Base-by-base conservation (phyloP, 2,797 vertebrate genomes). In the Catamblyrhynchus diadema region DNA sequence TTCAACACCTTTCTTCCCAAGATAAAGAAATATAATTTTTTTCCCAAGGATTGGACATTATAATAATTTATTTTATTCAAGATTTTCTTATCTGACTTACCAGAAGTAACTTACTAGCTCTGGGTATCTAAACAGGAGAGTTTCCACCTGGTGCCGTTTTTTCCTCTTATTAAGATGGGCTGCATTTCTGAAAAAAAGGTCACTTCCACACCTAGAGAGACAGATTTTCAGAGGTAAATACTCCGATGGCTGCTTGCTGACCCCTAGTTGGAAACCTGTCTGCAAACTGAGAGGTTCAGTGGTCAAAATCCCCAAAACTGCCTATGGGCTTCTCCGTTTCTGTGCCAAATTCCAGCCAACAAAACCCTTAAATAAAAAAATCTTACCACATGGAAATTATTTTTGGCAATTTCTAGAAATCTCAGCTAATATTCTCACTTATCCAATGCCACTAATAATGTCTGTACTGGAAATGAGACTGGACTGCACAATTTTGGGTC, bases 311-410 rank as follows among this genome's bases (percentile, higher is more conserved):
- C 14, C 65, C 4, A 30, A 22, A 6, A 3, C 23, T 74, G 7
- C 2, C 4, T 20, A 12, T 37, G 2, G 3, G 5, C 50, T 70
- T 39, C 10, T 3, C 0, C 45, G 30, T 13, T 45, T 67, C 53
- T 44, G 10, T 47, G 74, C 9, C 24, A 78, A 45, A n/a, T 54
- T n/a, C 4, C 32, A 32, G 7, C 6, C 21, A 47, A 24, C 5
- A 37, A 71, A 60, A 11, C 7, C 4, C 32, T 30, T 30, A 44
- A 54, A 15, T 33, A 56, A 35, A 25, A 41, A 25, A 28, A 33
- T 2, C 6, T 51, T 39, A n/a, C 7, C 42, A 50, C 5, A 8
- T 13, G 8, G 12, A 27, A 81, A 42, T 12, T 22, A 1, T 23
- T 45, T 70, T 22, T 4, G 7, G 20, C 7, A 66, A 17, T 30